Evolutionary conservation across 2,888 invertebrate genomes (phyloP), one percentile per base, ranked within the genome.

Genomic region (Steinernema scapterisci): DNA sequence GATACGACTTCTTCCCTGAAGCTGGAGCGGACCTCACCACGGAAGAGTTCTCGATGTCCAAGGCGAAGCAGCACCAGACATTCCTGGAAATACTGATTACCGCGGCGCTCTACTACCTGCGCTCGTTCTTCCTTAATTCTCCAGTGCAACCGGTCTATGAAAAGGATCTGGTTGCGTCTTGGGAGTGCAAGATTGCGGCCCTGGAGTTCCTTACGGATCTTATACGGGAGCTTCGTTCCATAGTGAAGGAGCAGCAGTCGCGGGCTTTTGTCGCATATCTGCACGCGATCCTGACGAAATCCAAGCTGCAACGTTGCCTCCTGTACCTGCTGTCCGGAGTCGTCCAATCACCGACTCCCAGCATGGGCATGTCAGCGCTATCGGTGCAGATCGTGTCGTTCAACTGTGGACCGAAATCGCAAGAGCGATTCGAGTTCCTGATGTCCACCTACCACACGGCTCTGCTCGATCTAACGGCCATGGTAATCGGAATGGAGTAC

Each of bases 271-370:
- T 92, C 93, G 78, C 91, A 1, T 86, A 85, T 77, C 79, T 87
- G 7, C 84, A 84, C 72, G 77, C 82, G 1, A 82, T 84, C 73
- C 76, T 85, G 70, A 76, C 74, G 1, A 75, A 80, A 11, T 80
- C 84, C 85, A 94, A 94, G 88, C 90, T 94, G 70, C 94, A 94
- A 88, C 94, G 94, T 87, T 92, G 93, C 27, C 90, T 93, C 70
- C 90, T 94, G 71, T 93, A 94, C 87, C 93, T 93, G 86, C 89
- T 94, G 23, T 91, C 93, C 71, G 92, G 93, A 1, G 92, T 92
- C 21, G 85, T 85, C 1, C 82, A 63, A 2, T 27, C 63, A 6
- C 2, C 81, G 56, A 79, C 82, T 43, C 79, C 80, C n/a, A 43
- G 44, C 23, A 44, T 48, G 1, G 48, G 48, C 23, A 71, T 51